Conservation (phyloP, 2,888 invertebrate species). For the Eulithis prunata region DNA sequence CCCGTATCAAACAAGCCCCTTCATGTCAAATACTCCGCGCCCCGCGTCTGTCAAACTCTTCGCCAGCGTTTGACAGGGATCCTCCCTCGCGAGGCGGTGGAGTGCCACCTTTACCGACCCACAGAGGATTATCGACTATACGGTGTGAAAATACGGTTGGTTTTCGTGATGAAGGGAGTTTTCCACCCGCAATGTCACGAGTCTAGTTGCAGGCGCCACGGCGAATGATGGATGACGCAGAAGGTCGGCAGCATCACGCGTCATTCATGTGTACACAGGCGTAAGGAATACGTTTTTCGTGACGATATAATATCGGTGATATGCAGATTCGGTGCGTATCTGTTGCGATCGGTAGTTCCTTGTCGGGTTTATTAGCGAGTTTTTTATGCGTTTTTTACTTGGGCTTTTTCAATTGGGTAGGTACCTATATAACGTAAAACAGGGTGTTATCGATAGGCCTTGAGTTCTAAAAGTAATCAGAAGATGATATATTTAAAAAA, state of each 20-base stretch:
- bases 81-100: constrained; percentile 81
- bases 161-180: constrained; percentile 36
- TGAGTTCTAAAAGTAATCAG: no score
- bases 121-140: constrained; percentile 47
- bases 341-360: constrained; percentile 50
- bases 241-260: constrained; percentile 84
- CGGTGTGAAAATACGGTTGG: constrained; percentile 39
- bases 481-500: no score
- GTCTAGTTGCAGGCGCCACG: constrained; percentile 84
- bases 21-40: constrained; percentile 84
- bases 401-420: no score
- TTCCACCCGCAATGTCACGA: constrained; percentile 73
- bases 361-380: constrained; percentile 46
- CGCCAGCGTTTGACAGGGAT: constrained; percentile 84
- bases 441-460: no score
- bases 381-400: neutral
- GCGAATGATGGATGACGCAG: constrained; percentile 84
- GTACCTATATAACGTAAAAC: no score
- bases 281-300: constrained; percentile 85
- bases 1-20: constrained; percentile 84
- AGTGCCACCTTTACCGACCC: constrained; percentile 67
- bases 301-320: constrained; percentile 84
- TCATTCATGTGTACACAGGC: constrained; percentile 85
- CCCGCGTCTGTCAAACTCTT: constrained; percentile 85
- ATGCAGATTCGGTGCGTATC: constrained; percentile 78